A percentile compares a stretch with the other conserved stretches of the same genome.
Evolutionary conservation across 2,888 invertebrate species (phyloP).

Genomic region (Gymnocheta viridis): DNA sequence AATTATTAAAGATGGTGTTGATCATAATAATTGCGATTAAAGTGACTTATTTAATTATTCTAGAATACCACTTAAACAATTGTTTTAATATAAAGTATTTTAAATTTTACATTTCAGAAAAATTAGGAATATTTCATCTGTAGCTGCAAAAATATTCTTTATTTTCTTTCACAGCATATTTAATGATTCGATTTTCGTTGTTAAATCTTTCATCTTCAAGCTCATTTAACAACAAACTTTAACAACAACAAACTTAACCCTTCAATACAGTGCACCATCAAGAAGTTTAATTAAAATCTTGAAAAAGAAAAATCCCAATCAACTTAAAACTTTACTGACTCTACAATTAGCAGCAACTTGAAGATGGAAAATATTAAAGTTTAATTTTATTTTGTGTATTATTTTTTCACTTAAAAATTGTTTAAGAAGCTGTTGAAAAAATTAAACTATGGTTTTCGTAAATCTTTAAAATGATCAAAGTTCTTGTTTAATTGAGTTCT

Average conservation of each 20-base stretch:
- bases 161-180: neutral
- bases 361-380: constrained; percentile 37
- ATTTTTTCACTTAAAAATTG: constrained; percentile 25
- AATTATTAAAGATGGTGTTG: too few relatives aligned
- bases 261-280: constrained; percentile 24
- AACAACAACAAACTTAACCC: constrained; percentile 50
- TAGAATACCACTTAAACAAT: too few relatives aligned
- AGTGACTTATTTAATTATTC: too few relatives aligned
- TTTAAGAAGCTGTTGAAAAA: constrained; percentile 29
- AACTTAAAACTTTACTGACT: constrained; percentile 57
- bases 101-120: too few relatives aligned
- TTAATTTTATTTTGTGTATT: constrained; percentile 24
- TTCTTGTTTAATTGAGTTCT: constrained; percentile 53
- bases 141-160: neutral
- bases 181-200: neutral
- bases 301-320: neutral
- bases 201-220: constrained; percentile 5
- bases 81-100: too few relatives aligned
- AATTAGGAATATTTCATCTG: neutral
- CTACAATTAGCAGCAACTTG: constrained; percentile 42
- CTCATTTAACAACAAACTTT: constrained; percentile 33
- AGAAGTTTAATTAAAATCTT: constrained; percentile 43
- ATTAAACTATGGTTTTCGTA: constrained; percentile 20
- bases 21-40: too few relatives aligned
- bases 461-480: constrained; percentile 45